Evolutionary conservation across 2,113 vertebrate species (phyloP).

Genomic region (Riparia riparia): DNA sequence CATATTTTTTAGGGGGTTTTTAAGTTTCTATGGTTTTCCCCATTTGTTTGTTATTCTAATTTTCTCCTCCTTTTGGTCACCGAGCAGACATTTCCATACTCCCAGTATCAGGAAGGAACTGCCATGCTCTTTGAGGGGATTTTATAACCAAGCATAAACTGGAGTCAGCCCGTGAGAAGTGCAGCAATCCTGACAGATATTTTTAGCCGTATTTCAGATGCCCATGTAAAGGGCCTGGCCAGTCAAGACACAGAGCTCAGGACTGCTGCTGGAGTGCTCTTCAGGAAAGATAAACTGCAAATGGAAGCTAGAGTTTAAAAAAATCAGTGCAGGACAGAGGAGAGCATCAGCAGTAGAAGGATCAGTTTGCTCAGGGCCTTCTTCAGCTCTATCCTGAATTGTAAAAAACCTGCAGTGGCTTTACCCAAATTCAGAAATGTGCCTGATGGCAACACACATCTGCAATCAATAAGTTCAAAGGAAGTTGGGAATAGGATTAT

Average conservation of each 20-base stretch:
- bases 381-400: background rate
- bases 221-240: accelerated
- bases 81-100: accelerated
- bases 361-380: accelerated
- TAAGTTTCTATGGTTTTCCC: background rate
- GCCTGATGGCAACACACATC: background rate
- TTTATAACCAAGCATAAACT: background rate
- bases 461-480: background rate
- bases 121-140: background rate
- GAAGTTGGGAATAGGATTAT: background rate
- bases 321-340: background rate
- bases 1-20: background rate
- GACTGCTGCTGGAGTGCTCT: background rate
- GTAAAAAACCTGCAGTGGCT: background rate
- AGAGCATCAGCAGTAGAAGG: background rate
- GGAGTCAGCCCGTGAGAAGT: background rate
- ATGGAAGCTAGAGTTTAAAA: background rate
- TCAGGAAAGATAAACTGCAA: background rate
- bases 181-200: background rate
- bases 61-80: background rate
- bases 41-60: background rate
- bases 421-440: background rate
- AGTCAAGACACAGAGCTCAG: background rate
- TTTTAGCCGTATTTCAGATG: background rate
- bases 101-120: background rate